These are phyloP conservation scores for Pediacus dermestoides DNA, from an alignment of 2,888 invertebrate species.

Conservation along the genomic window DNA sequence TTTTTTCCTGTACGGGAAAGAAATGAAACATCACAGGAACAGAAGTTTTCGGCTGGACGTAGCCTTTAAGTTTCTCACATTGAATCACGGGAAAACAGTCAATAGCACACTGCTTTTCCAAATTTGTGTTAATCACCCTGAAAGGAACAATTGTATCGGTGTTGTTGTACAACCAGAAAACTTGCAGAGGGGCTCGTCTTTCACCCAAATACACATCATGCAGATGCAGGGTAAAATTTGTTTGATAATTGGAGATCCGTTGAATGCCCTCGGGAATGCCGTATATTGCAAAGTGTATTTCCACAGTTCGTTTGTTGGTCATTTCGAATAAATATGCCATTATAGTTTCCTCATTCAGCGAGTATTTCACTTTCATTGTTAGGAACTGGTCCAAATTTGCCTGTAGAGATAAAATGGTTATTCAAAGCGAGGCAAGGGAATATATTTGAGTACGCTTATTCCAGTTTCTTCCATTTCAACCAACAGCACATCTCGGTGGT, in stretches of 20 bases:
- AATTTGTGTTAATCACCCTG: conserved; percentile 31
- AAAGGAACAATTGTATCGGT: conserved; percentile 36
- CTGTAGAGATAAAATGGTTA: conserved; percentile 26
- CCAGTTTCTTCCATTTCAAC: conserved; percentile 37
- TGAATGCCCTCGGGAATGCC: conserved; percentile 18
- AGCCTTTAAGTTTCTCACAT: conserved; percentile 42
- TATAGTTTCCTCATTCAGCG: conserved; percentile 34
- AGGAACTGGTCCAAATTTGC: conserved; percentile 29
- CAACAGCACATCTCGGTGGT: conserved; percentile 40
- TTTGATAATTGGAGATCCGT: conserved; percentile 22
- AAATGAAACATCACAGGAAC: conserved; percentile 46
- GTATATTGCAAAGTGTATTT: conserved; percentile 38
- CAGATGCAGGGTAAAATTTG: conserved; percentile 26
- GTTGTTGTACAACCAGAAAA: conserved; percentile 49
- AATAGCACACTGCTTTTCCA: conserved; percentile 35
- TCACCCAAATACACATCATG: conserved; percentile 40
- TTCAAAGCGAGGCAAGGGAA: no score
- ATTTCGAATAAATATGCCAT: conserved; percentile 45
- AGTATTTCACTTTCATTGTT: conserved; percentile 40
- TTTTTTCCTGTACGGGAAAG: conserved; percentile 43
- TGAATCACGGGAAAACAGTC: conserved; percentile 42
- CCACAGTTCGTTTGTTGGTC: conserved; percentile 40
- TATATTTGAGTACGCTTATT: no score
- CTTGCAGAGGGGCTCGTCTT: conserved; percentile 37
- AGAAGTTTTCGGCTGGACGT: conserved; percentile 31